Percentiles rank a stretch among this genome's conserved stretches.
These are phyloP conservation scores for Sylvilagus floridanus DNA, from an alignment of 2,797 vertebrate species.

Conservation along the genomic window DNA sequence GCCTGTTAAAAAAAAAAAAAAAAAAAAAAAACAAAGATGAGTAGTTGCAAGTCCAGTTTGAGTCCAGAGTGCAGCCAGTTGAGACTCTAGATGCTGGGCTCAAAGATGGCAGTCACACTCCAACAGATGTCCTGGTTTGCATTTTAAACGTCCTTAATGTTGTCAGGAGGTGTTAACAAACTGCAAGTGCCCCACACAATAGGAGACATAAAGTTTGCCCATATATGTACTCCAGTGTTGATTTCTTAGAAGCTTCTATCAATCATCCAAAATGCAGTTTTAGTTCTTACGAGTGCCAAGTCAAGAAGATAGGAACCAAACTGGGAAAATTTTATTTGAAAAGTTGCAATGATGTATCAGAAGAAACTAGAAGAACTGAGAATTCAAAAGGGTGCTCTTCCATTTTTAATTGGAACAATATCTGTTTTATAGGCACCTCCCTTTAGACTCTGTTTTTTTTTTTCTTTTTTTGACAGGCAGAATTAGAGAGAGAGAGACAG, in stretches of 20 bases:
- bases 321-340: slow-evolving; percentile 12
- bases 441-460: neutral
- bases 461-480: too few relatives aligned
- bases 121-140: neutral
- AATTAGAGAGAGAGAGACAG: too few relatives aligned
- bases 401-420: neutral
- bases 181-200: neutral
- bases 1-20: too few relatives aligned
- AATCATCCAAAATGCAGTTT: neutral
- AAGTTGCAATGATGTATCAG: neutral
- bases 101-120: neutral
- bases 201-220: neutral
- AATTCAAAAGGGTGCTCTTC: neutral
- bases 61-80: neutral
- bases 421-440: neutral
- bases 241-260: neutral
- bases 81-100: neutral
- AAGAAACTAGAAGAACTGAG: neutral
- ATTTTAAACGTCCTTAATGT: neutral
- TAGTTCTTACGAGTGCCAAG: neutral
- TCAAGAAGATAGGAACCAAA: neutral
- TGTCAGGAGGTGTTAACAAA: neutral
- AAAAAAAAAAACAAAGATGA: neutral
- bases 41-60: neutral
- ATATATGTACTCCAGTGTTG: neutral